Percentiles rank a stretch among this genome's conserved stretches.
Evolutionary conservation across 2,113 vertebrate species (phyloP).

Genomic region (Tinamus guttatus): DNA sequence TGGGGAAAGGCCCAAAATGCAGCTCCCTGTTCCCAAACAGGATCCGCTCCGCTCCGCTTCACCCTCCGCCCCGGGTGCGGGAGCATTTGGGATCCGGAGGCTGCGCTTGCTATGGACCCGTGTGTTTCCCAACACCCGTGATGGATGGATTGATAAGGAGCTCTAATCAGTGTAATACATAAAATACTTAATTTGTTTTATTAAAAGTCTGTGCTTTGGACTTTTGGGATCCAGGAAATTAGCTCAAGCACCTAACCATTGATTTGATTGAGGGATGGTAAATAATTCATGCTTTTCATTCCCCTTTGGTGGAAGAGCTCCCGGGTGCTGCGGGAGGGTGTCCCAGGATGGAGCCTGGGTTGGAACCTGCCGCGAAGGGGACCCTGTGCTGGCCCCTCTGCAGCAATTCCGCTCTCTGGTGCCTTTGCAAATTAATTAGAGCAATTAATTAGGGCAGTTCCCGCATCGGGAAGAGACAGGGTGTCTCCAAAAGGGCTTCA

Average conservation of each 20-base stretch:
- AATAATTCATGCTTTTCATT: slow-evolving; percentile 33
- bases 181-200: slow-evolving; percentile 48
- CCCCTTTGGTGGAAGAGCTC: neutral
- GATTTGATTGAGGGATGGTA: neutral
- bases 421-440: too few relatives aligned
- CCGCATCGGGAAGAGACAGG: neutral
- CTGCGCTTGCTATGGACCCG: fast-evolving
- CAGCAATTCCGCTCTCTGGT: too few relatives aligned
- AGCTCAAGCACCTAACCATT: slow-evolving; percentile 30
- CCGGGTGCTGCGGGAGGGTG: fast-evolving
- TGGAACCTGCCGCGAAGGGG: fast-evolving
- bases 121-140: neutral
- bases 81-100: too few relatives aligned
- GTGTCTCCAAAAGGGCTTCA: neutral
- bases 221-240: slow-evolving; percentile 30
- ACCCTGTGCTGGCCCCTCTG: neutral
- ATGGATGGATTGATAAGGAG: neutral
- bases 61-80: too few relatives aligned
- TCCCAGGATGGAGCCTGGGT: neutral
- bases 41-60: too few relatives aligned
- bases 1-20: neutral
- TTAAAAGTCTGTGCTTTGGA: slow-evolving; percentile 28
- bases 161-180: slow-evolving; percentile 6
- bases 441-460: neutral
- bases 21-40: too few relatives aligned